Evolutionary conservation across 2,113 vertebrate genomes (phyloP), one percentile per base, ranked within the genome.

Genomic region (Scalopus aquaticus): DNA sequence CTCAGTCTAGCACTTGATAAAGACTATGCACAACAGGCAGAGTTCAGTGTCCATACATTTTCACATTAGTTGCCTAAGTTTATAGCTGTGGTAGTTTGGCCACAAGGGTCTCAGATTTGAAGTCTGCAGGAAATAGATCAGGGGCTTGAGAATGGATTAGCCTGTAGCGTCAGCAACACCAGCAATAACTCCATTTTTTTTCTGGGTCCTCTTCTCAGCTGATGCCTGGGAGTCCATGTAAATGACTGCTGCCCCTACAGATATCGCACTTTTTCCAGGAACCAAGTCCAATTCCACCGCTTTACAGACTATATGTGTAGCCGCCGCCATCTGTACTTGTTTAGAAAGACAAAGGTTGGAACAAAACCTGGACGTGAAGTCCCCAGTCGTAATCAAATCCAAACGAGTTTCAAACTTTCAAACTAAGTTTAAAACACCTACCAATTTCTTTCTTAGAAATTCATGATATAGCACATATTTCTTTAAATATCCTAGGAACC

Each of bases 361-460:
- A 97, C 99, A 99, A 98, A 99, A 99, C 64, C 99, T 99, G 79
- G 99, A 99, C 99, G 99, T 99, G 97, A 99, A 99, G 98, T 99
- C 99, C 79, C 99, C 99, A 0, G 99, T 99, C 95, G 99, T 99
- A 97, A 99, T 99, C 96, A 99, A 98, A 98, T 99, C 99, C 96
- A 99, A 99, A 28, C 99, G 99, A 58, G 99, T 99, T 98, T 99
- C 99, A 98, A 22, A 99, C 99, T 98, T 99, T 99, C 98, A 99
- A 98, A 97, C 99, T 99, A 49, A 99, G 98, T 92, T 99, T 99
- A 96, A 99, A 99, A 97, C 99, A 99, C n/a, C 99, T 98, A 10
- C 99, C 99, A 56, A 99, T 99, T 98, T 99, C 99, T 95, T 99
- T 99, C 98, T 99, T 99, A 42, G 99, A 99, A 98, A 99, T 99